phyloP scores from a whole-genome alignment of 1,140 invertebrate species.

The Leptinotarsa undecemlineata region DNA sequence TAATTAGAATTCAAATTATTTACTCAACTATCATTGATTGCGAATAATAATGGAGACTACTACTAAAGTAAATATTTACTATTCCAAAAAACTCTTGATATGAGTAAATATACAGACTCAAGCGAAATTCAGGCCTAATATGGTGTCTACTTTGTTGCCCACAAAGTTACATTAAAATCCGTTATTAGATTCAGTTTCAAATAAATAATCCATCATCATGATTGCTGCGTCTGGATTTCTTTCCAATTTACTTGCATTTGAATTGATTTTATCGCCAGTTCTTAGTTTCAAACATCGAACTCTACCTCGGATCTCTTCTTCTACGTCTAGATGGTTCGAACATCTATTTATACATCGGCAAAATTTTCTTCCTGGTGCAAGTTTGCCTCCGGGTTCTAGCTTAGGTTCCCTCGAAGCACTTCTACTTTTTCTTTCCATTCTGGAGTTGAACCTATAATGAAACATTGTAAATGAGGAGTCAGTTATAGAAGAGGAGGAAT shows the following conservation, averaged over 20 bases:
- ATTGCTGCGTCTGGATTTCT: not conserved
- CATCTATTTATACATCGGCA: too few relatives aligned
- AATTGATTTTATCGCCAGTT: not conserved
- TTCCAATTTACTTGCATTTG: not conserved
- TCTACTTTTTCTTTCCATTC: not conserved
- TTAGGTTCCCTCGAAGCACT: not conserved
- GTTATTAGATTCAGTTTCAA: not conserved
- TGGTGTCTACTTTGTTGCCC: too few relatives aligned
- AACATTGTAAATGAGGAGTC: too few relatives aligned
- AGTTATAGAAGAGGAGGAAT: too few relatives aligned
- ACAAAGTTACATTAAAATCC: too few relatives aligned
- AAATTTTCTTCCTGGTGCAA: not conserved
- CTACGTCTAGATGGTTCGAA: not conserved
- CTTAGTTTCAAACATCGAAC: not conserved
- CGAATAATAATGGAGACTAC: too few relatives aligned
- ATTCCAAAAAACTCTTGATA: too few relatives aligned
- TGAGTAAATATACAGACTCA: too few relatives aligned
- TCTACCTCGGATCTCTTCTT: not conserved
- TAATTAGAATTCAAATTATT: too few relatives aligned
- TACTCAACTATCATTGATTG: too few relatives aligned
- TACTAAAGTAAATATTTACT: too few relatives aligned
- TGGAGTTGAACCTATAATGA: not conserved
- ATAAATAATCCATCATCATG: constrained; percentile 6
- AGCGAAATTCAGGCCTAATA: too few relatives aligned
- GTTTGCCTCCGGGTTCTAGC: not conserved